Evolutionary conservation across 2,797 vertebrate species (phyloP).

Genomic region (Notoglanidium macrostoma): DNA sequence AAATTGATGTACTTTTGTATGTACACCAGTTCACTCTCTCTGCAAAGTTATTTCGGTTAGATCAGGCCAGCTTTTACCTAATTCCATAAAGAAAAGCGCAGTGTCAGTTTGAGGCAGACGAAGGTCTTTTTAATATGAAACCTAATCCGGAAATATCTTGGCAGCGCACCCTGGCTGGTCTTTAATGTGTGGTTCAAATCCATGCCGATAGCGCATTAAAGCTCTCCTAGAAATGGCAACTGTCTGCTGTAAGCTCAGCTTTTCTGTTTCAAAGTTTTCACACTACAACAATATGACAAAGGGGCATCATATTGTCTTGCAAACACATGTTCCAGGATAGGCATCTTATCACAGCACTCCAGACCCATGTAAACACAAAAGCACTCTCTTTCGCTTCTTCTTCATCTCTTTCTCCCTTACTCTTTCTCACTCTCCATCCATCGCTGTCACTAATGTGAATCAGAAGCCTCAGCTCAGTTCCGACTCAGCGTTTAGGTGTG

Average conservation of each 20-base stretch:
- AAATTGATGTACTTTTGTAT: constrained; percentile 43
- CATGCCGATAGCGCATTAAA: constrained; percentile 59
- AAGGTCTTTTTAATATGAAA: constrained; percentile 64
- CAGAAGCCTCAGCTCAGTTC: constrained; percentile 48
- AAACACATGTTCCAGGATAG: constrained; percentile 64
- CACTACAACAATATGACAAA: constrained; percentile 61
- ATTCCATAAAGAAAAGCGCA: constrained; percentile 49
- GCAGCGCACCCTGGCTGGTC: constrained; percentile 58
- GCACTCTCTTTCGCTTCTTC: constrained; percentile 39
- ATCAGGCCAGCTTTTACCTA: constrained; percentile 55
- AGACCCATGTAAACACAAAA: constrained; percentile 68
- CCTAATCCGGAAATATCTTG: constrained; percentile 63
- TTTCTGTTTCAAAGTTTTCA: constrained; percentile 56
- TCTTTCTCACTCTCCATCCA: constrained; percentile 43
- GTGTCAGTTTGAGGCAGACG: constrained; percentile 54
- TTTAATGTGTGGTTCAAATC: constrained; percentile 63
- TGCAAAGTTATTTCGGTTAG: constrained; percentile 54
- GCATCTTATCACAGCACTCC: constrained; percentile 67
- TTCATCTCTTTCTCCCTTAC: constrained; percentile 36
- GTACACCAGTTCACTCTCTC: constrained; percentile 8
- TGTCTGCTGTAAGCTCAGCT: constrained; percentile 53
- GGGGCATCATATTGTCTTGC: constrained; percentile 66
- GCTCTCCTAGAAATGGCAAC: constrained; percentile 59
- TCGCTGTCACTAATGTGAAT: constrained; percentile 54
- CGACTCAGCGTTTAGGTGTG: constrained; percentile 37